Conservation (phyloP, 1,140 invertebrate species). For the Anoplophora glabripennis region DNA sequence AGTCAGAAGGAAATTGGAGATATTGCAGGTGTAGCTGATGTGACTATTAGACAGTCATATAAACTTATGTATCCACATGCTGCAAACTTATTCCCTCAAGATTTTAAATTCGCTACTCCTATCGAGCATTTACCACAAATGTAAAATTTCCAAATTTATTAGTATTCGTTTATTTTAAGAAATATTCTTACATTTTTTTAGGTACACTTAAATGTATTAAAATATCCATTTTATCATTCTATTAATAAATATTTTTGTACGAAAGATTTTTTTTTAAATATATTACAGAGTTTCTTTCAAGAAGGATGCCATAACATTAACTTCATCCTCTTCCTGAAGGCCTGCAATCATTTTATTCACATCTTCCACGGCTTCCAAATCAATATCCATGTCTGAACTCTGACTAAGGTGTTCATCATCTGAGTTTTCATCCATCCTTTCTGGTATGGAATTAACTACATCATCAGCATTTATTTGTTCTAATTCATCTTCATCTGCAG, state of each 20-base stretch:
- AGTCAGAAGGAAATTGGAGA: conserved; percentile 98
- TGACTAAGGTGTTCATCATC: conserved; percentile 29
- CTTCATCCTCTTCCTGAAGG: too few species aligned
- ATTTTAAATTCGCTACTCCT: conserved; percentile 93
- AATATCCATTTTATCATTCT: too few species aligned
- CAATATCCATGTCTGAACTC: conserved; percentile 36
- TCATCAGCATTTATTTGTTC: conserved; percentile 25
- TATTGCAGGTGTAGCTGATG: conserved; percentile 97
- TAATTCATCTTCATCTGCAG: conserved; percentile 14
- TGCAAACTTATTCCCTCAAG: conserved; percentile 87
- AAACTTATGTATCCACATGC: conserved; percentile 97
- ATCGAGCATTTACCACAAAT: conserved; percentile 91
- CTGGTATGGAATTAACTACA: conserved; percentile 28
- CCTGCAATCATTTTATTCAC: conserved; percentile 37
- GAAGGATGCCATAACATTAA: too few species aligned
- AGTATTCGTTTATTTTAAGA: too few species aligned
- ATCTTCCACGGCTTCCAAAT: conserved; percentile 41
- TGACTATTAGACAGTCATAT: conserved; percentile 97
- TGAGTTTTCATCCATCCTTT: conserved; percentile 28
- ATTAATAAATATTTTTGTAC: too few species aligned
- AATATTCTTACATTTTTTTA: too few species aligned
- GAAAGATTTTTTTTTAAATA: too few species aligned
- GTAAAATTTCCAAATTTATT: conserved; percentile 49
- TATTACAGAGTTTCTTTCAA: too few species aligned
- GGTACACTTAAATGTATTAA: too few species aligned